Percentiles rank a stretch among this genome's conserved stretches.
Conservation (phyloP, 2,113 vertebrate species). For the Steatornis caripensis region DNA sequence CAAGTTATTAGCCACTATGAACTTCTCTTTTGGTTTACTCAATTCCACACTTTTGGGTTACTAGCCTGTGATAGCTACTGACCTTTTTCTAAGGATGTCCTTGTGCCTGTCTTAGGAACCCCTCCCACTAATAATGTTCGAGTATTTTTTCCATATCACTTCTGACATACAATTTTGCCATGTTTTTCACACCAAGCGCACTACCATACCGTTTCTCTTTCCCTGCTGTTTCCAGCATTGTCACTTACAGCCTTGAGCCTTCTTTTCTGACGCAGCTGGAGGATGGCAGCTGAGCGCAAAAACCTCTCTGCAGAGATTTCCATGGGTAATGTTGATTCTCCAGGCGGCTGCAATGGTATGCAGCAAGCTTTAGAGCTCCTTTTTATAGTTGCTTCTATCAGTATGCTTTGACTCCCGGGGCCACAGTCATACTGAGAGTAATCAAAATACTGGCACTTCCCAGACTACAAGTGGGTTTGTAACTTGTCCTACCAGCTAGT, state of each 20-base stretch:
- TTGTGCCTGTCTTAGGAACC: background rate
- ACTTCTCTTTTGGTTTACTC: background rate
- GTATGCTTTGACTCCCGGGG: conserved; percentile 8
- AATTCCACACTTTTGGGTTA: background rate
- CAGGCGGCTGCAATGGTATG: background rate
- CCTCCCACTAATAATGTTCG: background rate
- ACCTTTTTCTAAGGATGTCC: background rate
- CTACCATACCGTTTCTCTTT: background rate
- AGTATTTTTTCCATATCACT: background rate
- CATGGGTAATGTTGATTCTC: conserved; percentile 31
- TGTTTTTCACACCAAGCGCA: background rate
- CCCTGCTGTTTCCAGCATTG: background rate
- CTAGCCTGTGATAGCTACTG: background rate
- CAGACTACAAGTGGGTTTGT: background rate
- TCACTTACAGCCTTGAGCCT: conserved; percentile 3
- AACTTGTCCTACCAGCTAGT: background rate
- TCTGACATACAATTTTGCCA: background rate
- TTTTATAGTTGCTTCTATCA: conserved; percentile 29
- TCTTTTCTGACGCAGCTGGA: background rate
- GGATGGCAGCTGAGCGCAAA: background rate
- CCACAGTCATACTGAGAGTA: conserved; percentile 1
- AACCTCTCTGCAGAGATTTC: conserved; percentile 20
- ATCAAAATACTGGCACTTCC: background rate
- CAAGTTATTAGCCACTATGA: background rate
- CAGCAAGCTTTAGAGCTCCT: conserved; percentile 2